These are phyloP conservation scores for Chiloscyllium plagiosum DNA, from an alignment of 2,113 vertebrate genomes.

Conservation along the genomic window DNA sequence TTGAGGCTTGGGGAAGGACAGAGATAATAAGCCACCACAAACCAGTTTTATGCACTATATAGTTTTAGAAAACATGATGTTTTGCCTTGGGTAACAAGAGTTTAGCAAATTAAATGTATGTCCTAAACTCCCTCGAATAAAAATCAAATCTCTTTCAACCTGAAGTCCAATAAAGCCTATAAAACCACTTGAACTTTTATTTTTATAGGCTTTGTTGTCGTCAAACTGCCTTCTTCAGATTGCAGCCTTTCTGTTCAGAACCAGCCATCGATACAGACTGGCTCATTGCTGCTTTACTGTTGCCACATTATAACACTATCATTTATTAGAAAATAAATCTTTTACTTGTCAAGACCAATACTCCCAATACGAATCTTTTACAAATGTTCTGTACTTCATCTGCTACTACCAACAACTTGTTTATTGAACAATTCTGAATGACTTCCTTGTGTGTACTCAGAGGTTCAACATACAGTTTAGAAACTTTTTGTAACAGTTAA, in stretches of 20 bases:
- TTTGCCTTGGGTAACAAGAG: neutral
- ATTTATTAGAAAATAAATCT: neutral
- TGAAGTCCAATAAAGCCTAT: neutral
- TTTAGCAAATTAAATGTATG: neutral
- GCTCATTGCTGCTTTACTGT: neutral
- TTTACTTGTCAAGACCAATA: neutral
- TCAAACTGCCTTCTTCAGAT: neutral
- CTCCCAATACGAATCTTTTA: neutral
- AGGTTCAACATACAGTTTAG: neutral
- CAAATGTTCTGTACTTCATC: neutral
- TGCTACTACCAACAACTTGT: neutral
- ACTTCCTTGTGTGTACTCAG: slow-evolving; percentile 12
- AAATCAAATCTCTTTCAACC: neutral
- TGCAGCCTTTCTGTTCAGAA: neutral
- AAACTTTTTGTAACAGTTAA: slow-evolving; percentile 30
- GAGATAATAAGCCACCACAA: neutral
- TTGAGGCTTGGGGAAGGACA: neutral
- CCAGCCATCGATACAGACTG: neutral
- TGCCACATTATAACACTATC: neutral
- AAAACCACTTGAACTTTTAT: slow-evolving; percentile 9
- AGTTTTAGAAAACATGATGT: neutral
- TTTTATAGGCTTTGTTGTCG: neutral
- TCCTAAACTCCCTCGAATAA: neutral
- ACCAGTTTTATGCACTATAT: too few relatives aligned
- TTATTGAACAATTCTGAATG: slow-evolving; percentile 32